phyloP scores from a whole-genome alignment of 2,888 invertebrate species.

The Lymantria monacha region DNA sequence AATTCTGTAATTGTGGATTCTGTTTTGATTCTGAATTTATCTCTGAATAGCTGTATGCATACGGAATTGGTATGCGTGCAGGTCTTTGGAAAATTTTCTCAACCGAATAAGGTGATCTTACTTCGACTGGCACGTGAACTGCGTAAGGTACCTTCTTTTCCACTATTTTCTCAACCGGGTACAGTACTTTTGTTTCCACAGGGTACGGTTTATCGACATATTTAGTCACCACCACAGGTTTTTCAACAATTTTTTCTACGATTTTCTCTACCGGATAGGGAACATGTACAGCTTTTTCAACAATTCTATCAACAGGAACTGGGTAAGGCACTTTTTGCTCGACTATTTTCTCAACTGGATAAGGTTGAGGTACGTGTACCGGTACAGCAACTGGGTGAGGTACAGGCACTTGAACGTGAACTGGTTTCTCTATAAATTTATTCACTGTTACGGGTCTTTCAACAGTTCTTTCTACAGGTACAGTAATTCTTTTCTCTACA shows the following conservation, averaged over 20 bases:
- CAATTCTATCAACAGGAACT: conserved; percentile 67
- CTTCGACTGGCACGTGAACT: conserved; percentile 79
- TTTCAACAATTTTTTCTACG: conserved; percentile 82
- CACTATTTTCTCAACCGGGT: conserved; percentile 73
- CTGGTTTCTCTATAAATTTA: conserved; percentile 66
- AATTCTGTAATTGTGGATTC: conserved; percentile 26
- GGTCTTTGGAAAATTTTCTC: conserved; percentile 72
- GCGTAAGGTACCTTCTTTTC: conserved; percentile 80
- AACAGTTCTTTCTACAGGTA: conserved; percentile 74
- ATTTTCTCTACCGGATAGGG: conserved; percentile 76
- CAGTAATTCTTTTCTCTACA: conserved; percentile 67
- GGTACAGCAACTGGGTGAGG: conserved; percentile 65
- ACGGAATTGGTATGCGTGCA: conserved; percentile 40
- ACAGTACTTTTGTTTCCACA: conserved; percentile 71
- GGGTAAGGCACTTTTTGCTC: conserved; percentile 74
- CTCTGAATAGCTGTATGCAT: conserved; percentile 21
- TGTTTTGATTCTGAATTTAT: conserved; percentile 29
- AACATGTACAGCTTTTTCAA: conserved; percentile 70
- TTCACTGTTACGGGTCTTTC: conserved; percentile 80
- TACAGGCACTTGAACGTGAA: conserved; percentile 66
- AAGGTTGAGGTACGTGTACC: conserved; percentile 63
- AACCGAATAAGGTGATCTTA: conserved; percentile 71
- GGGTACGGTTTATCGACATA: conserved; percentile 73
- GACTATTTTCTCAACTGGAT: conserved; percentile 78
- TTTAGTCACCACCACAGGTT: conserved; percentile 75